A percentile compares a stretch with the other conserved stretches of the same genome.
phyloP scores from a whole-genome alignment of 2,113 vertebrate genomes.

The Bujurquina vittata region DNA sequence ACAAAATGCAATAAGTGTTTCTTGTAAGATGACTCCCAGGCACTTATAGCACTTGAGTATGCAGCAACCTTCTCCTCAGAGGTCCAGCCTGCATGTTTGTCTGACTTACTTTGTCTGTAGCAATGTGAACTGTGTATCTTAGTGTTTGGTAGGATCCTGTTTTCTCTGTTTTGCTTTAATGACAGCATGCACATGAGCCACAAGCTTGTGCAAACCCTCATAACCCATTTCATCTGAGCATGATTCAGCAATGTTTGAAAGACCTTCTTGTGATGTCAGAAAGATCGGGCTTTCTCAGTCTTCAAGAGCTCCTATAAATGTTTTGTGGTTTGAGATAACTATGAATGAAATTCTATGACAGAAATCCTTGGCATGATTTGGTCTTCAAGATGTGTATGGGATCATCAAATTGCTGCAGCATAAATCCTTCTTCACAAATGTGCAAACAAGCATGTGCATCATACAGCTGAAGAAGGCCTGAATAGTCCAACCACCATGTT shows the following conservation, averaged over 20 bases:
- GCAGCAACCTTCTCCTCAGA: conserved; percentile 67
- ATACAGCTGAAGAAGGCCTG: not conserved
- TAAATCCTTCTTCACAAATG: not conserved
- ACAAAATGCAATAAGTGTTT: conserved; percentile 85
- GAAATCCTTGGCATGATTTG: not conserved
- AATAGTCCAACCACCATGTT: not conserved
- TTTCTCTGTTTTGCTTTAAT: conserved; percentile 1
- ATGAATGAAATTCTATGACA: not conserved
- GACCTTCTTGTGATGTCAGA: not conserved
- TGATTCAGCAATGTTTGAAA: not conserved
- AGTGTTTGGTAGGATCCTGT: not conserved
- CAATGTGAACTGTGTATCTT: conserved; percentile 45
- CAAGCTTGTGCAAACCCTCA: not conserved
- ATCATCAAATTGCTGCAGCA: not conserved
- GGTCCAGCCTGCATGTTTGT: conserved; percentile 64
- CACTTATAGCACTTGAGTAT: conserved; percentile 82
- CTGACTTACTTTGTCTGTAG: conserved; percentile 67
- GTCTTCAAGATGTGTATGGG: not conserved
- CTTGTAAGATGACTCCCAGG: conserved; percentile 83
- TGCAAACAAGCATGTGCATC: not conserved
- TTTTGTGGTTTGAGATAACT: not conserved
- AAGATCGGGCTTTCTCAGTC: not conserved
- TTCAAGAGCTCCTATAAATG: not conserved
- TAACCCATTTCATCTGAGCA: not conserved
- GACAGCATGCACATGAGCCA: not conserved